Base-by-base conservation (phyloP, 2,797 vertebrate species). In the Danio tinwini region DNA sequence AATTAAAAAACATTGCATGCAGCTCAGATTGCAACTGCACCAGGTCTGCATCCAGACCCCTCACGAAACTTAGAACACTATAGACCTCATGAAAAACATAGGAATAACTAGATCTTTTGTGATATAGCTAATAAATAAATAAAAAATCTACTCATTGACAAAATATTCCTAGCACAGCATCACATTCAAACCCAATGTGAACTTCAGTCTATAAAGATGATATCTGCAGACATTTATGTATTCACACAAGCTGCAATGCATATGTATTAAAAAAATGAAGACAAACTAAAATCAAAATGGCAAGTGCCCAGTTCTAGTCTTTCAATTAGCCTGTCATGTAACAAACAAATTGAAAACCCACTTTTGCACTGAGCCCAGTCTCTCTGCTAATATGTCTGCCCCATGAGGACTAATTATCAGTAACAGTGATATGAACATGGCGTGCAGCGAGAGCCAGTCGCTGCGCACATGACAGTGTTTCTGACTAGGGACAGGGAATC, bases 361-460 rank as follows among this genome's bases (percentile, higher is more conserved):
- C 16, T 64, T 64, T 52, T 79, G 37, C 42, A 79, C 81, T 80
- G 29, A 59, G 64, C 75, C 63, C 62, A 17, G 84, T 91, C 85
- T 90, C 87, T 53, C 82, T 64, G 62, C 86, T 88, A 90, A 87
- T 87, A 89, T 81, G 81, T 76, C 83, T 49, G 71, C 76, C 85
- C 83, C 76, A 76, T 16, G 78, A 85, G 79, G 81, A 65, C 83
- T 88, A 85, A 91, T 91, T 90, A 90, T 83, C 81, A 86, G 90
- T 80, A 42, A 50, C 81, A 89, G 89, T 87, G 90, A 90, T 86
- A 89, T 90, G 88, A 91, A 89, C 81, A 65, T 79, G 73, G 85
- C 65, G 56, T 83, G 82, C 86, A 83, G 85, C 91, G 84, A 77
- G 82, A 86, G 78, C 76, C 62, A 19, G 80, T 76, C 84, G 83